These are phyloP conservation scores for Machimus rusticus DNA, from an alignment of 2,888 invertebrate genomes.

Conservation along the genomic window DNA sequence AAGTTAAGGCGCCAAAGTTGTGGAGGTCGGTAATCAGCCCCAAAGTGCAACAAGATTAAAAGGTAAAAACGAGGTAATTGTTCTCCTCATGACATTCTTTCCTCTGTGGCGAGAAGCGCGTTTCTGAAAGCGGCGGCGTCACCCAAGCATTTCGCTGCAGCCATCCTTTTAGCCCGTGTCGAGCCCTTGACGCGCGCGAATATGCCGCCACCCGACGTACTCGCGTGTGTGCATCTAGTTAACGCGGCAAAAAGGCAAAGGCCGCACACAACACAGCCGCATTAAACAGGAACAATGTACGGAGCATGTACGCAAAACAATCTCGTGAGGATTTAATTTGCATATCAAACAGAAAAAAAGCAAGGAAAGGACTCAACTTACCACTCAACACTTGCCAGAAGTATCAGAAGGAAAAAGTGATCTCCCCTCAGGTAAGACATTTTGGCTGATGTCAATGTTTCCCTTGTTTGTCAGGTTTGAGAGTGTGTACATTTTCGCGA, in stretches of 20 bases:
- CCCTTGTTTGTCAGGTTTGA: slow-evolving; percentile 14
- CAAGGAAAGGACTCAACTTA: slow-evolving; percentile 33
- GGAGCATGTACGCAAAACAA: neutral
- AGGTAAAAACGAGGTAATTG: slow-evolving; percentile 9
- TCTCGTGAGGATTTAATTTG: slow-evolving; percentile 30
- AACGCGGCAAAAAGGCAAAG: neutral
- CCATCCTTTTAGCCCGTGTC: neutral
- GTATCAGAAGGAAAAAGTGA: slow-evolving; percentile 41
- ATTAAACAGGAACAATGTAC: slow-evolving; percentile 15
- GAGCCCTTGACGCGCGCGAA: neutral
- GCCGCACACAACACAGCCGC: neutral
- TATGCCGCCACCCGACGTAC: neutral
- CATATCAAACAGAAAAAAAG: slow-evolving; percentile 41
- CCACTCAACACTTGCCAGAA: slow-evolving; percentile 45
- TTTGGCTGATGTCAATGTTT: slow-evolving; percentile 40
- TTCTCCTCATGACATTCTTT: slow-evolving; percentile 11
- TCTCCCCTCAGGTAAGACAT: slow-evolving; percentile 42
- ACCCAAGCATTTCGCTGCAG: neutral
- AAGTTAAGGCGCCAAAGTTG: neutral
- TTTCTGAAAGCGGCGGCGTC: slow-evolving; percentile 8
- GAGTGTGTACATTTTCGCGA: slow-evolving; percentile 37
- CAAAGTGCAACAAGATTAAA: slow-evolving; percentile 6
- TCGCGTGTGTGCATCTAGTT: slow-evolving; percentile 7
- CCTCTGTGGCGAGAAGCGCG: neutral
- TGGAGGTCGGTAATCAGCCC: neutral